phyloP scores from a whole-genome alignment of 2,797 vertebrate genomes.

The Rhinoraja longicauda region DNA sequence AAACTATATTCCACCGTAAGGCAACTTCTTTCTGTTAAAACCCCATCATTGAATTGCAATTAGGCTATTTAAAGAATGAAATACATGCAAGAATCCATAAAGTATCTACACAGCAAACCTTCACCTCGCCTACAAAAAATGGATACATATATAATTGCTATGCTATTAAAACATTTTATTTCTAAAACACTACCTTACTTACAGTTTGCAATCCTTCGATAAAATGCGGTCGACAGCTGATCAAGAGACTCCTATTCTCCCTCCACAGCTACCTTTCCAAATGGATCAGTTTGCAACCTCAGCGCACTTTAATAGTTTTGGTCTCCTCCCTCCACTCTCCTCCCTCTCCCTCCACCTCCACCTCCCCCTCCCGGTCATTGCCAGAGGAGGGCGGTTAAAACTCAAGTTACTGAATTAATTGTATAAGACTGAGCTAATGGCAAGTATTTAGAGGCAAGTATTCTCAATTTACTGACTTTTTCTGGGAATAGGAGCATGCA shows the following conservation, averaged over 20 bases:
- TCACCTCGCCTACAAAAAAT: too few species aligned
- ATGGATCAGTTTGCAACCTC: not conserved
- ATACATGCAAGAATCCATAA: not conserved
- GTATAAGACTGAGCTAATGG: too few species aligned
- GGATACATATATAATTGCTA: too few species aligned
- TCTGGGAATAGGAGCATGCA: too few species aligned
- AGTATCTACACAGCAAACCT: not conserved
- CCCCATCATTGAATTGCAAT: too few species aligned
- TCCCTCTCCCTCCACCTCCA: too few species aligned
- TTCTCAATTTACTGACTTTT: too few species aligned
- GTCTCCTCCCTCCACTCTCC: not conserved
- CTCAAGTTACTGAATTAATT: too few species aligned
- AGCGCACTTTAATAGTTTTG: not conserved
- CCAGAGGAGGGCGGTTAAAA: too few species aligned
- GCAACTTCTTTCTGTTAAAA: too few species aligned
- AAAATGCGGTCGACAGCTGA: not conserved
- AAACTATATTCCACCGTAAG: too few species aligned
- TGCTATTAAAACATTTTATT: not conserved
- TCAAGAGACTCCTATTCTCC: not conserved
- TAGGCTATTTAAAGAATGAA: not conserved
- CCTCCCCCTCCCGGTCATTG: not conserved
- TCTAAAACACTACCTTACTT: not conserved
- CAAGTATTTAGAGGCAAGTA: too few species aligned
- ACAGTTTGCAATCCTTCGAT: not conserved
- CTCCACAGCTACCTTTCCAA: not conserved